phyloP scores from a whole-genome alignment of 2,797 vertebrate genomes.

The Momotus momota region DNA sequence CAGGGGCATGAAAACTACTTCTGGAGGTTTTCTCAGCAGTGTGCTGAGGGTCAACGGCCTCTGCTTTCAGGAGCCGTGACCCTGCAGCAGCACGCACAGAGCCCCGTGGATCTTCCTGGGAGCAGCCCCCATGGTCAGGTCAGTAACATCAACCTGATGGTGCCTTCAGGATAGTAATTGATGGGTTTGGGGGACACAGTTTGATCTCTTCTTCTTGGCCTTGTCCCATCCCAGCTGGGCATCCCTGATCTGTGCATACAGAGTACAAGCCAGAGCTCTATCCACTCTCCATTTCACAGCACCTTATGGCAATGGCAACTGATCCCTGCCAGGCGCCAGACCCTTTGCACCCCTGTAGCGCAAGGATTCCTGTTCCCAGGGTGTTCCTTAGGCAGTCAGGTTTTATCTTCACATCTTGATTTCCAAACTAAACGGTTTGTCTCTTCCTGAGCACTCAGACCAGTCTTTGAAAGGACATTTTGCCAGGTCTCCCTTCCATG shows the following conservation, averaged over 20 bases:
- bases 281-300: background rate
- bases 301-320: background rate
- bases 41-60: background rate
- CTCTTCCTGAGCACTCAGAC: background rate
- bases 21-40: background rate
- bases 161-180: background rate
- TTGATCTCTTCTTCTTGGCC: background rate
- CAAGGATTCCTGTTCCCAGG: background rate
- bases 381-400: background rate
- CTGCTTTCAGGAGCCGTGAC: background rate
- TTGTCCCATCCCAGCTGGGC: background rate
- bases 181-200: background rate
- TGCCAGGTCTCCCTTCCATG: background rate
- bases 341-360: accelerated
- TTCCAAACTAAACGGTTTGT: background rate
- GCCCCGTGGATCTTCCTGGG: accelerated
- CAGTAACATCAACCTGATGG: background rate
- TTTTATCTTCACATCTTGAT: background rate
- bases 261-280: background rate
- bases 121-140: background rate
- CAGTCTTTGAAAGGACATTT: background rate
- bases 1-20: background rate
- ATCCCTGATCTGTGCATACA: background rate
- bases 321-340: background rate
- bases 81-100: background rate